Evolutionary conservation across 1,140 invertebrate genomes (phyloP), one percentile per base, ranked within the genome.

Genomic region (Homalodisca vitripennis): DNA sequence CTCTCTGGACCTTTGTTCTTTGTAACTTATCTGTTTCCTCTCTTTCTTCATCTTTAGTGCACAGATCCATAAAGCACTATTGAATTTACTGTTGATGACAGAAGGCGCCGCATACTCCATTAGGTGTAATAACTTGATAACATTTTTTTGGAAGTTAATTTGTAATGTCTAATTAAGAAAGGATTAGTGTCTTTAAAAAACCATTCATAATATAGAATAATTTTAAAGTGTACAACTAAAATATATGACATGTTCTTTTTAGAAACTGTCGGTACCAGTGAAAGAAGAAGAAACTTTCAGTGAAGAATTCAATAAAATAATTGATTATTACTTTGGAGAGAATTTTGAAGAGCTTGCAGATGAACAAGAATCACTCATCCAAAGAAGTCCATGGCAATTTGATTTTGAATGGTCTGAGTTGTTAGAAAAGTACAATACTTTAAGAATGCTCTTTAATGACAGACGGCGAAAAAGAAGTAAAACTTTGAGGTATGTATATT

Each of bases 331-430:
- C 26, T 66, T 66, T 66, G 32, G 63, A 2, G 63, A 66, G 6
- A 46, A 22, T 13, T 66, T 66, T 47, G 34, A 46, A 13, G 17
- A 66, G 14, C 32, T 47, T 32, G 63, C 63, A 47, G 63, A 2
- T 10, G 63, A 66, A 66, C 32, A 47, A 46, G 24, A 17, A 2
- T 32, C 46, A 10, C 2, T 47, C 10, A 31, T 66, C n/a, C 12
- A 66, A 66, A 20, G 41, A 20, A 46, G 41, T 22, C 63, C 63
- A n/a, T 66, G 63, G 63, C 63, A 66, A 34, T 66, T 66, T 66
- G 63, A 66, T 22, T 66, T 66, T 66, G 63, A 66, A 46, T 46
- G 32, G 24, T 46, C 63, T 1, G 63, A 66, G 47, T n/a, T 66
- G 12, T 22, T 66, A 10, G 63, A 66, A n/a, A 66, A 66, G 41